phyloP scores from a whole-genome alignment of 35 echinoderm and acorn worm genomes.

The Apostichopus californicus region DNA sequence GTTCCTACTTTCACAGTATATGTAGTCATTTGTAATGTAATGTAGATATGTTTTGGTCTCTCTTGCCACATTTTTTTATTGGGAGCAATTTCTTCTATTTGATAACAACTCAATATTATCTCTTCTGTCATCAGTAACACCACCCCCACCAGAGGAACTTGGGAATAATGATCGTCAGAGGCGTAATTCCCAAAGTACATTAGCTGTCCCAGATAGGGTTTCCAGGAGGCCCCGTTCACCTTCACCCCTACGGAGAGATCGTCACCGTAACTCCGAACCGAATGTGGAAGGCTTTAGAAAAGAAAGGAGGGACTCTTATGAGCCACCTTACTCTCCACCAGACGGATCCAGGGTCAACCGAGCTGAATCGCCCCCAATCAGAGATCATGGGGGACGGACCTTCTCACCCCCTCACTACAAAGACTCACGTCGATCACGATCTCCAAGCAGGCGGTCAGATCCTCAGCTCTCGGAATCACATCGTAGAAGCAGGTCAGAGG shows the following conservation, averaged over 20 bases:
- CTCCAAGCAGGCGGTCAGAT: constrained; percentile 68
- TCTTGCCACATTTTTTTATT: not conserved
- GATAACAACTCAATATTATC: not conserved
- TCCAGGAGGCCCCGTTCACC: constrained; percentile 67
- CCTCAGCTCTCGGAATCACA: constrained; percentile 54
- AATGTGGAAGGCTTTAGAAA: constrained; percentile 19
- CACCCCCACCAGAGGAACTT: constrained; percentile 82
- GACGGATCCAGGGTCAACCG: constrained; percentile 17
- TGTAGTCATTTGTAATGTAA: not conserved
- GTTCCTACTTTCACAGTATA: not conserved
- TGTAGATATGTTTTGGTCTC: not conserved
- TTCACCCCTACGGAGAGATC: constrained; percentile 70
- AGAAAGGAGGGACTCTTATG: constrained; percentile 49
- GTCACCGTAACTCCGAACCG: constrained; percentile 52
- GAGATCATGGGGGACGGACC: constrained; percentile 52
- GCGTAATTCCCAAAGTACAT: constrained; percentile 78
- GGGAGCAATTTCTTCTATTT: not conserved
- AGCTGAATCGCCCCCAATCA: constrained; percentile 36
- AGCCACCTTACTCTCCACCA: constrained; percentile 51
- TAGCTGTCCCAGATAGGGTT: constrained; percentile 81
- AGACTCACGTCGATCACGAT: constrained; percentile 74
- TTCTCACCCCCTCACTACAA: constrained; percentile 78
- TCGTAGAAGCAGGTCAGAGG: constrained; percentile 87
- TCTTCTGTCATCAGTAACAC: constrained; percentile 65
- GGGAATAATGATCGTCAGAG: constrained; percentile 62